A percentile compares a stretch with the other conserved stretches of the same genome.
These are phyloP conservation scores for Cryptoprocta ferox DNA, from an alignment of 2,797 vertebrate species.

Conservation along the genomic window DNA sequence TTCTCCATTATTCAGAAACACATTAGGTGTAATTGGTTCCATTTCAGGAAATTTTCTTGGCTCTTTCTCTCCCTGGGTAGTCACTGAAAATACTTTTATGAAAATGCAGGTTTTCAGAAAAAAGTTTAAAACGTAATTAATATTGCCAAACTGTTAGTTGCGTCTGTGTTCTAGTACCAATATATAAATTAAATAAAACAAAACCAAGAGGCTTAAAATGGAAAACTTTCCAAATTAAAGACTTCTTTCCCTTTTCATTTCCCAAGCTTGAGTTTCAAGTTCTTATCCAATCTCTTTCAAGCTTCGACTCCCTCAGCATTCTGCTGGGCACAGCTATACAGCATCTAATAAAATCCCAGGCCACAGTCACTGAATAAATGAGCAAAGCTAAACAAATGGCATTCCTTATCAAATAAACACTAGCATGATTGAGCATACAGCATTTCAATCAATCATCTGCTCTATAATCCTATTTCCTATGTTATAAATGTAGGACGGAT, in stretches of 20 bases:
- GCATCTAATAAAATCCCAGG: slow-evolving; percentile 72
- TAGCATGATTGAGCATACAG: slow-evolving; percentile 74
- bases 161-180: slow-evolving; percentile 2
- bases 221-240: slow-evolving; percentile 54
- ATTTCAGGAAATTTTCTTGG: slow-evolving; percentile 66
- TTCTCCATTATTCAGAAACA: slow-evolving; percentile 70
- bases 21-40: slow-evolving; percentile 41
- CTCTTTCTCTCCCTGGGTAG: slow-evolving; percentile 48
- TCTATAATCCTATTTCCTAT: slow-evolving; percentile 67
- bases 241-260: slow-evolving; percentile 17
- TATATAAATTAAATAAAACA: slow-evolving; percentile 62
- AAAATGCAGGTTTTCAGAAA: slow-evolving; percentile 59
- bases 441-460: slow-evolving; percentile 73
- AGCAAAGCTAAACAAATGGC: slow-evolving; percentile 68
- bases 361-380: slow-evolving; percentile 66
- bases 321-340: slow-evolving; percentile 30
- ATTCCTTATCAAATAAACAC: slow-evolving; percentile 77
- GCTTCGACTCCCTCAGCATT: slow-evolving; percentile 56
- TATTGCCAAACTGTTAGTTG: slow-evolving; percentile 44
- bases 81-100: slow-evolving; percentile 49
- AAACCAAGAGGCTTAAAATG: slow-evolving; percentile 60
- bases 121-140: slow-evolving; percentile 58
- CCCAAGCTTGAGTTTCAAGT: slow-evolving; percentile 19
- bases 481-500: slow-evolving; percentile 67
- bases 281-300: slow-evolving; percentile 28